Evolutionary conservation across 2,888 invertebrate genomes (phyloP).

Genomic region (Tipula vernalis): DNA sequence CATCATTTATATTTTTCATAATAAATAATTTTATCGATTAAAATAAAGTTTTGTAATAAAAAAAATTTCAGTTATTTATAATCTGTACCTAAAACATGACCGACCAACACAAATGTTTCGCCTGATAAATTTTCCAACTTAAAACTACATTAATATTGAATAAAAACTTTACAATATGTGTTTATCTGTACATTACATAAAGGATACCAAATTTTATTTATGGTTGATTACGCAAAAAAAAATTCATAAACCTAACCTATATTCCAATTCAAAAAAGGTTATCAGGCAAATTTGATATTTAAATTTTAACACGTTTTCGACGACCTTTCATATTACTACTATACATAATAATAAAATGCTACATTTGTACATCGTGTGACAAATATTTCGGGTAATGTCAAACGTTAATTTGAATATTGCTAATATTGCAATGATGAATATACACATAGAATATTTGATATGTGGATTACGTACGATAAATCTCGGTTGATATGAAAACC

Average conservation of each 20-base stretch:
- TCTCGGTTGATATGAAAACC: not conserved
- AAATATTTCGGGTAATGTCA: too few species aligned
- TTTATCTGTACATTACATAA: not conserved
- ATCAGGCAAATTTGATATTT: not conserved
- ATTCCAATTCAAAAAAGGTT: not conserved
- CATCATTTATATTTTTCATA: too few species aligned
- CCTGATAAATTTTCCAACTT: not conserved
- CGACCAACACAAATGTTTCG: too few species aligned
- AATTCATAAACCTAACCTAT: not conserved
- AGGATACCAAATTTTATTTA: not conserved
- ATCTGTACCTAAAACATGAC: too few species aligned
- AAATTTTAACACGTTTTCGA: not conserved
- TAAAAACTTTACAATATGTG: not conserved
- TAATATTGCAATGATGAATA: too few species aligned
- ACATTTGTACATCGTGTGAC: not conserved
- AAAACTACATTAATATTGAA: not conserved
- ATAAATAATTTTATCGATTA: too few species aligned
- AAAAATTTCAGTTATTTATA: too few species aligned
- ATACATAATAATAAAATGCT: not conserved
- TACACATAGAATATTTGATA: too few species aligned
- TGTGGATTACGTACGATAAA: not conserved
- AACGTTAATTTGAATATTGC: too few species aligned
- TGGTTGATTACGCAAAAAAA: not conserved
- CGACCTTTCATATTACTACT: not conserved
- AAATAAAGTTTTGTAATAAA: too few species aligned